Conservation (phyloP, 2,797 vertebrate species). For the Trematocara caparti region DNA sequence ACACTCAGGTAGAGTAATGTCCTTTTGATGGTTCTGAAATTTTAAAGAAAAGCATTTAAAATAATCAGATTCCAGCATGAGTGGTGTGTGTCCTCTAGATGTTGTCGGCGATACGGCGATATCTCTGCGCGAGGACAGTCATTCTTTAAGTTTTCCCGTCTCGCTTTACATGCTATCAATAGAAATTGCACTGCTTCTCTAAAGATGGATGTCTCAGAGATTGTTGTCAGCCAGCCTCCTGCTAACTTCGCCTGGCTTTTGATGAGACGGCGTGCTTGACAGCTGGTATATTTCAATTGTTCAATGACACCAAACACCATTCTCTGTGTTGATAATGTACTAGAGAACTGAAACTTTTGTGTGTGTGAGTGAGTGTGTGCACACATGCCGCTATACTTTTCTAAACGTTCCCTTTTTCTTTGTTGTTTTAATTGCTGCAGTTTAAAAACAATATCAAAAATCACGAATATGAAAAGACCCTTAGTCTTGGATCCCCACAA, state of each 20-base stretch:
- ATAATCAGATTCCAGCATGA: slow-evolving; percentile 68
- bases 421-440: neutral
- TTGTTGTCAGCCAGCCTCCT: slow-evolving; percentile 62
- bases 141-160: slow-evolving; percentile 73
- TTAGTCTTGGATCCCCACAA: neutral
- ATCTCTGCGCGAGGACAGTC: slow-evolving; percentile 64
- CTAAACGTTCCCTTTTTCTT: neutral
- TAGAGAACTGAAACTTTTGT: slow-evolving; percentile 8
- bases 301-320: slow-evolving; percentile 59
- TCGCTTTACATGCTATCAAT: slow-evolving; percentile 71
- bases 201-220: slow-evolving; percentile 75
- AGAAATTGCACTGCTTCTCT: slow-evolving; percentile 59
- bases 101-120: slow-evolving; percentile 63
- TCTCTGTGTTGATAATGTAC: slow-evolving; percentile 43
- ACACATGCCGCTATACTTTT: neutral
- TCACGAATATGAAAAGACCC: neutral
- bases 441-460: neutral
- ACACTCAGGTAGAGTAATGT: slow-evolving; percentile 68
- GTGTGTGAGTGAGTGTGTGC: neutral
- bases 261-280: slow-evolving; percentile 62
- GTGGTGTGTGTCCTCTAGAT: slow-evolving; percentile 79
- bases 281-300: slow-evolving; percentile 66
- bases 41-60: slow-evolving; percentile 73
- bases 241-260: slow-evolving; percentile 60
- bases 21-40: slow-evolving; percentile 71